Conservation (phyloP, 2,797 vertebrate species). For the Chanos chanos region DNA sequence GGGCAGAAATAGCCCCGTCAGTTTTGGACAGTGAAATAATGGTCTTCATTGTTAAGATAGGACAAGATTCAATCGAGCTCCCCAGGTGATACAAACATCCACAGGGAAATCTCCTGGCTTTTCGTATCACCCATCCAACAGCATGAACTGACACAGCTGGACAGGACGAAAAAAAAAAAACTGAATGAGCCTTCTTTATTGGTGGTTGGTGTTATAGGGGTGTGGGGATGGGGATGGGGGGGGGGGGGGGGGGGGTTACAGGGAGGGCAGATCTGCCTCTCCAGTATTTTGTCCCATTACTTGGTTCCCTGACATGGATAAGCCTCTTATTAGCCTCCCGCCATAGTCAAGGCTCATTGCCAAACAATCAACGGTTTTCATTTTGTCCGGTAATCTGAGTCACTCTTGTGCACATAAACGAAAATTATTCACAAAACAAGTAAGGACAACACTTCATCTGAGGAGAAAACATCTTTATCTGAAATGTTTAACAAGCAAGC, state of each 20-base stretch:
- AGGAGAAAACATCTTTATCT: no score
- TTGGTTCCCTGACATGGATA: constrained; percentile 3
- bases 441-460: no score
- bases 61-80: constrained; percentile 38
- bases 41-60: constrained; percentile 24
- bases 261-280: background rate
- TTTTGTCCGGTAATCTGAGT: background rate
- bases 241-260: no score
- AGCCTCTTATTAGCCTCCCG: constrained; percentile 30
- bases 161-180: no score
- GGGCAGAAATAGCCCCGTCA: constrained; percentile 18
- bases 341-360: constrained; percentile 6
- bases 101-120: constrained; percentile 17
- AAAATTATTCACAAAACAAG: no score
- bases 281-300: constrained; percentile 10
- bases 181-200: no score
- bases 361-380: constrained; percentile 7
- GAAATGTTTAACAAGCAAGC: no score
- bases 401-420: no score
- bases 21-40: constrained; percentile 41
- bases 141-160: no score
- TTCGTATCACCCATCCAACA: constrained; percentile 10
- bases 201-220: no score
- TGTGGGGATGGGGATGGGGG: no score
- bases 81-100: constrained; percentile 32